Evolutionary conservation across 2,888 invertebrate species (phyloP).

Genomic region (Laothoe populi): DNA sequence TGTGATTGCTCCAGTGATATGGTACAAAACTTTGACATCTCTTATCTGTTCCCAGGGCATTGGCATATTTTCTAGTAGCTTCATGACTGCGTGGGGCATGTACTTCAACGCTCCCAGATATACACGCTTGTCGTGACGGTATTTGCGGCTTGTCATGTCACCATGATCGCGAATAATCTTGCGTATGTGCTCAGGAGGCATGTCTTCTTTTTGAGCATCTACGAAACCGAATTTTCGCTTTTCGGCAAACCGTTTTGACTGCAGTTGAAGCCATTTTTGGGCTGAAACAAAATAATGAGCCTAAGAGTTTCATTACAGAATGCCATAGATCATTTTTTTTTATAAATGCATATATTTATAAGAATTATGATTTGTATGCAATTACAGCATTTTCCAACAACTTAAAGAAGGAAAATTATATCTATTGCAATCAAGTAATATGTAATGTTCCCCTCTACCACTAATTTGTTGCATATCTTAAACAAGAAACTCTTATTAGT

Average conservation of each 20-base stretch:
- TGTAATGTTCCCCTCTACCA: constrained; percentile 46
- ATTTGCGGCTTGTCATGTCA: constrained; percentile 99
- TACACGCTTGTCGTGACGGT: constrained; percentile 98
- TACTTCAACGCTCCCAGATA: constrained; percentile 99
- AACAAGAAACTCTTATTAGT: neutral
- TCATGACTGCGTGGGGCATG: constrained; percentile 99
- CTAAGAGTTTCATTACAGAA: no score
- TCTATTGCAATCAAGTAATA: constrained; percentile 52
- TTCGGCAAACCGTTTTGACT: constrained; percentile 99
- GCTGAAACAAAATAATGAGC: constrained; percentile 76
- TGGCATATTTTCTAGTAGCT: constrained; percentile 99
- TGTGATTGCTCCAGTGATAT: constrained; percentile 99
- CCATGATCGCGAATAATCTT: constrained; percentile 99
- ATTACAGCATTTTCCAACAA: constrained; percentile 67
- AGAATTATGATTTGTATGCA: no score
- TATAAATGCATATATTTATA: no score
- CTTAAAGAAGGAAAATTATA: constrained; percentile 64
- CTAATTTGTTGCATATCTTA: constrained; percentile 1
- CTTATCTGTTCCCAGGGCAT: constrained; percentile 99
- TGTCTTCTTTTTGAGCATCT: constrained; percentile 99
- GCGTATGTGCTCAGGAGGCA: constrained; percentile 99
- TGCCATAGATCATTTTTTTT: no score
- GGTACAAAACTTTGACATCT: constrained; percentile 98
- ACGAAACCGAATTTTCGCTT: constrained; percentile 99
- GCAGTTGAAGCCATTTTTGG: constrained; percentile 99